phyloP scores from a whole-genome alignment of 2,797 vertebrate species.

The Gallinago stenura region DNA sequence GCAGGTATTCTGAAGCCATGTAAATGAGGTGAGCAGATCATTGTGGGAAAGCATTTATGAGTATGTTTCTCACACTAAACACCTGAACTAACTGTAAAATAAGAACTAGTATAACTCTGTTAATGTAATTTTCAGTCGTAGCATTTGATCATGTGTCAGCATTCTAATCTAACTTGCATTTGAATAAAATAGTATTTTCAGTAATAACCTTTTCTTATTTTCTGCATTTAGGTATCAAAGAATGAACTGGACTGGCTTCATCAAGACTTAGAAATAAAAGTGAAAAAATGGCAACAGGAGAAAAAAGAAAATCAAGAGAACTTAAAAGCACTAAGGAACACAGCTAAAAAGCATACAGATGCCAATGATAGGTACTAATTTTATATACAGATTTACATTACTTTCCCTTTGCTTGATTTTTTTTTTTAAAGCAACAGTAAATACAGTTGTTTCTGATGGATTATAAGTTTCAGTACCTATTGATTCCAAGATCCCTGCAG shows the following conservation, averaged over 20 bases:
- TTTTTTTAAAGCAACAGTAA: neutral
- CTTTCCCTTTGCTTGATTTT: neutral
- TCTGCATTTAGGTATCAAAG: conserved; percentile 83
- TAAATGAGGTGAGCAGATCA: neutral
- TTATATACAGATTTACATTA: neutral
- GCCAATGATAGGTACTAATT: conserved; percentile 72
- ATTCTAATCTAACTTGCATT: neutral
- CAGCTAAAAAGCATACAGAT: conserved; percentile 80
- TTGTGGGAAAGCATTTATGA: neutral
- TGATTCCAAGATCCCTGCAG: neutral
- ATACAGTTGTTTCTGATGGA: neutral
- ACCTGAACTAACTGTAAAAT: neutral
- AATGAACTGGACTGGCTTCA: conserved; percentile 87
- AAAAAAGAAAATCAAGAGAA: conserved; percentile 89
- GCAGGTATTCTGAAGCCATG: neutral
- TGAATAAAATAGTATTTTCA: neutral
- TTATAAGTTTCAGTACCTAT: neutral
- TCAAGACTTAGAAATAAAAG: conserved; percentile 86
- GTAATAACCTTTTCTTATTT: neutral
- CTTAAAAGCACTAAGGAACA: conserved; percentile 82
- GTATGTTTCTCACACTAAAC: neutral
- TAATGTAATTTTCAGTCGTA: neutral
- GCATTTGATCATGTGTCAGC: neutral
- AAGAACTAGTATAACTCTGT: neutral
- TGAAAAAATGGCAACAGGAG: conserved; percentile 90